Evolutionary conservation across 1,140 invertebrate genomes (phyloP), one percentile per base, ranked within the genome.

Genomic region (Venustaconcha ellipsiformis): DNA sequence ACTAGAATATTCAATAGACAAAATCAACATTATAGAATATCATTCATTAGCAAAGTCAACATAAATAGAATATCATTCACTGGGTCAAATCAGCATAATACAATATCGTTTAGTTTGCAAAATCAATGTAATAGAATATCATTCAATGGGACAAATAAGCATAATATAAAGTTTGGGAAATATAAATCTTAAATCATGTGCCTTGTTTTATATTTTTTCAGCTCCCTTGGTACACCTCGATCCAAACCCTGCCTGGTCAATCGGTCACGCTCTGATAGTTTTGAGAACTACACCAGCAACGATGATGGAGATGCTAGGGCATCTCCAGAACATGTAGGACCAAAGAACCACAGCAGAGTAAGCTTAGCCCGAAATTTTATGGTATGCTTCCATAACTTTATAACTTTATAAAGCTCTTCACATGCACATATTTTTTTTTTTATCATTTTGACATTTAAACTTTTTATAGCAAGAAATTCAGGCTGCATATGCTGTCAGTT

Each of bases 211-310:
- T 14, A 56, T n/a, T 73, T 20, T 26, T 66, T 20, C 68, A 90
- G 89, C 70, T 89, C 86, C 48, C 72, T 86, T 63, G 86, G 85
- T 67, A 87, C 88, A 37, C 87, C 93, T 72, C 94, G 94, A 90
- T 94, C 93, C 83, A 95, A 95, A 91, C 92, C 94, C 83, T 94
- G 94, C 91, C 91, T 95, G 88, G 94, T 94, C 78, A 94, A 94
- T 87, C 92, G 92, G 57, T 86, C 87, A 23, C 84, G 88, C 71
- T 86, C 86, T 48, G 67, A 85, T 5, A 88, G 86, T 81, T 77
- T 86, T 67, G 87, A 87, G 63, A 85, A 86, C 62, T 81, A 80
- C 18, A 84, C 84, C 64, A 86, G 84, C 70, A 85, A 87, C 87
- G 92, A 91, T 84, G 92, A 83, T 70, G 87, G 82, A 76, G 86